Conservation (phyloP, 2,888 invertebrate genomes). For the Luperina nickerlii region DNA sequence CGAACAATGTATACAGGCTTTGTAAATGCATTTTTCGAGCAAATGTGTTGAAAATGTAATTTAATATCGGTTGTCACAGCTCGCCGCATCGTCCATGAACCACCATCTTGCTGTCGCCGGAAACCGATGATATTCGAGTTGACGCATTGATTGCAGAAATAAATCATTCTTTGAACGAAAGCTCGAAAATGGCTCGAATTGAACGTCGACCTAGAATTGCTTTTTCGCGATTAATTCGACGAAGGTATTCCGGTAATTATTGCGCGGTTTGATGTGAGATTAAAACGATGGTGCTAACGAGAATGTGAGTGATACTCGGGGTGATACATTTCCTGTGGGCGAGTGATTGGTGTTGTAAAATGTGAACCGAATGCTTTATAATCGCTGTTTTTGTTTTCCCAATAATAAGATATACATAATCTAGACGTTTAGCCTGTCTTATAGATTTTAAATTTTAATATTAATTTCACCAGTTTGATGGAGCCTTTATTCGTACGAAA, state of each 20-base stretch:
- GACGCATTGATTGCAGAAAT: slow-evolving; percentile 76
- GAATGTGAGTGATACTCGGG: slow-evolving; percentile 11
- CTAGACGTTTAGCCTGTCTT: not conserved
- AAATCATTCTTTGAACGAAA: slow-evolving; percentile 74
- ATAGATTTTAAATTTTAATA: not conserved
- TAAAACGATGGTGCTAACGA: slow-evolving; percentile 39
- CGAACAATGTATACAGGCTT: too few species aligned
- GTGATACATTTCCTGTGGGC: slow-evolving; percentile 28
- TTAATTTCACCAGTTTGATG: not conserved
- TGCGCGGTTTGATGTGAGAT: slow-evolving; percentile 41
- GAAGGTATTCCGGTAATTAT: slow-evolving; percentile 65
- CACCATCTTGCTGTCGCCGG: slow-evolving; percentile 52
- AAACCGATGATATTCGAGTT: slow-evolving; percentile 61
- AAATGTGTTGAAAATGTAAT: too few species aligned
- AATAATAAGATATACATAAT: not conserved
- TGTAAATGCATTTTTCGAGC: too few species aligned
- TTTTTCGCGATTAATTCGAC: slow-evolving; percentile 66
- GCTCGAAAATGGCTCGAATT: slow-evolving; percentile 66
- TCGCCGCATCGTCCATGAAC: slow-evolving; percentile 54
- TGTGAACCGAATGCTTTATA: not conserved
- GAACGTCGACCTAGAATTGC: slow-evolving; percentile 72
- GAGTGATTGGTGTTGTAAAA: slow-evolving; percentile 7
- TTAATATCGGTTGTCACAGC: slow-evolving; percentile 38
- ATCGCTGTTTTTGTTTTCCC: not conserved
- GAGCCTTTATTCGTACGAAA: not conserved